Conservation (phyloP, 1,140 invertebrate species). For the Acromyrmex heyeri region DNA sequence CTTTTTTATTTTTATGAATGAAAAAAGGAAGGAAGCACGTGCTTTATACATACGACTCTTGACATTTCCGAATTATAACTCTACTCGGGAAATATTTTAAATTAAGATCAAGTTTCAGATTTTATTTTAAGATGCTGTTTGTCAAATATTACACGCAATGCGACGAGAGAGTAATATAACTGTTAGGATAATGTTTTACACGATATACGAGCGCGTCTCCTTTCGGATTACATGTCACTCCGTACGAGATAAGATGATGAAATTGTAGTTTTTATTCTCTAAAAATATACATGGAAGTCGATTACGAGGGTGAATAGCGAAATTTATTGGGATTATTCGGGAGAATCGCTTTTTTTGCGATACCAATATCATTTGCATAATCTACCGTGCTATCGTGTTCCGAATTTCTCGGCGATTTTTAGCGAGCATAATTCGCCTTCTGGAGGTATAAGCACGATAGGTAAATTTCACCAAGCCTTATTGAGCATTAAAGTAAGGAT, state of each 20-base stretch:
- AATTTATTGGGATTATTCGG: constrained; percentile 34
- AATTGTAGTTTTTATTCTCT: constrained; percentile 11
- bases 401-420: constrained; percentile 25
- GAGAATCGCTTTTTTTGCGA: constrained; percentile 17
- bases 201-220: not conserved
- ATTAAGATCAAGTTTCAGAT: not conserved
- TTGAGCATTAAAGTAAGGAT: not conserved
- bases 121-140: not conserved
- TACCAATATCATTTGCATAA: constrained; percentile 39
- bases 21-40: not conserved
- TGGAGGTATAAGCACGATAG: not conserved
- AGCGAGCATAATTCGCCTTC: not conserved
- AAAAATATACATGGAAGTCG: not conserved
- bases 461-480: not conserved
- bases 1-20: not conserved
- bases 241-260: not conserved
- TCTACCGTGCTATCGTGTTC: constrained; percentile 1
- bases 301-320: not conserved
- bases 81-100: not conserved
- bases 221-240: constrained; percentile 2
- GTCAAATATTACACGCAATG: not conserved
- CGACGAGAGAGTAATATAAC: not conserved
- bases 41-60: no score
- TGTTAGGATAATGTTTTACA: constrained; percentile 9
- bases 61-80: not conserved